phyloP scores from a whole-genome alignment of 2,113 vertebrate species.

The Limanda limanda region DNA sequence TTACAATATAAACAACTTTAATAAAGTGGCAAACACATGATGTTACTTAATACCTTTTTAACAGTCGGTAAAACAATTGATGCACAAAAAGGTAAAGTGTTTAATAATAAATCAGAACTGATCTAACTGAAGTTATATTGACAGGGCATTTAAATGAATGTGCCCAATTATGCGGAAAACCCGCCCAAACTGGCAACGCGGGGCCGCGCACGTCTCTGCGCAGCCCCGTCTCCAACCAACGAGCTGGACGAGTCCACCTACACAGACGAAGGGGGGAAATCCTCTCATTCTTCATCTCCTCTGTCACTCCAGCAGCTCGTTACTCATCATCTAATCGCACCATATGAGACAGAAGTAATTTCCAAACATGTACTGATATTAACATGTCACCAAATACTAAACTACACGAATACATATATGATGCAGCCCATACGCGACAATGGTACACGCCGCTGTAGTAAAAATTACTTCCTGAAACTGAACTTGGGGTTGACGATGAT shows the following conservation, averaged over 20 bases:
- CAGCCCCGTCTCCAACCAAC: constrained; percentile 31
- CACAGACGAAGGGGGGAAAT: neutral
- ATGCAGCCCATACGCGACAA: neutral
- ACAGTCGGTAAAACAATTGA: too few relatives aligned
- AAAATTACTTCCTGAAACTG: constrained; percentile 74
- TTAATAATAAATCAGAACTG: too few relatives aligned
- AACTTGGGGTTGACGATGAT: constrained; percentile 54
- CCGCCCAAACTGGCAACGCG: neutral
- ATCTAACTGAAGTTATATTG: too few relatives aligned
- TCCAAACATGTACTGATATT: rapidly evolving
- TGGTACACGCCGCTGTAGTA: constrained; percentile 61
- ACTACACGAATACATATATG: neutral
- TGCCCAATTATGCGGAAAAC: neutral
- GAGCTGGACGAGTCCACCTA: constrained; percentile 44
- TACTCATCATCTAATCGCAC: rapidly evolving
- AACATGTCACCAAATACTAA: rapidly evolving
- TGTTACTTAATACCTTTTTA: too few relatives aligned
- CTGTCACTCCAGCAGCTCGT: neutral
- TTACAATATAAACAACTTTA: too few relatives aligned
- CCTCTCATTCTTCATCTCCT: neutral
- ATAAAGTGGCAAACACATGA: too few relatives aligned
- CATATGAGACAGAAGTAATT: rapidly evolving
- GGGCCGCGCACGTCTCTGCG: constrained; percentile 22
- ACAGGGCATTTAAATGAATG: neutral
- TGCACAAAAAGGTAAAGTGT: too few relatives aligned